These are phyloP conservation scores for Chlorops oryzae DNA, from an alignment of 1,140 invertebrate genomes.

Conservation along the genomic window DNA sequence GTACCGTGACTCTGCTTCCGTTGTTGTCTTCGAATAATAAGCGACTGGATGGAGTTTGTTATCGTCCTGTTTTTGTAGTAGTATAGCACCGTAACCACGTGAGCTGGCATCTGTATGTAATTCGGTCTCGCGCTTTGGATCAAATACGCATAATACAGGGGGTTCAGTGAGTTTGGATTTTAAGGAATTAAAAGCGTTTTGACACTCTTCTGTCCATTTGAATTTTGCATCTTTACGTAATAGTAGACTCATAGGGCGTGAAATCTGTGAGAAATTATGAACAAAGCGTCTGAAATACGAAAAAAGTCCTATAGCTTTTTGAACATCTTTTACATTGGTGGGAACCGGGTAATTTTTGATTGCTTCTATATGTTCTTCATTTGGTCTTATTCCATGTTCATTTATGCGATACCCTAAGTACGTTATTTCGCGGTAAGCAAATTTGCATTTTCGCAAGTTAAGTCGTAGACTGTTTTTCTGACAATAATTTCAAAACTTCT, in stretches of 20 bases:
- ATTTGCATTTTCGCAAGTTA: slow-evolving; percentile 15
- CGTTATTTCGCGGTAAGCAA: slow-evolving; percentile 21
- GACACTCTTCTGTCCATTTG: too few species aligned
- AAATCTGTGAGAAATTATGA: too few species aligned
- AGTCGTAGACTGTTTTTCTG: slow-evolving; percentile 19
- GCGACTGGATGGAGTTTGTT: slow-evolving; percentile 13
- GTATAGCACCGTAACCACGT: too few species aligned
- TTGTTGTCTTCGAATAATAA: slow-evolving; percentile 12
- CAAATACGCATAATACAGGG: too few species aligned
- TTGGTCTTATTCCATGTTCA: slow-evolving; percentile 37
- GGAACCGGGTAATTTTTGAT: slow-evolving; percentile 11
- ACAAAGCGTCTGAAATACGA: too few species aligned
- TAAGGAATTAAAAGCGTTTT: too few species aligned
- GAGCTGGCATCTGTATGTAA: too few species aligned
- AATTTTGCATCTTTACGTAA: too few species aligned
- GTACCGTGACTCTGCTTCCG: slow-evolving; percentile 15
- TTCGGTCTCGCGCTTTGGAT: too few species aligned
- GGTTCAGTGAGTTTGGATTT: too few species aligned
- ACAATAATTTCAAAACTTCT: slow-evolving; percentile 18
- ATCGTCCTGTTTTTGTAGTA: too few species aligned
- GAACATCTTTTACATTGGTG: slow-evolving; percentile 33
- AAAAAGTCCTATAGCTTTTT: slow-evolving; percentile 49
- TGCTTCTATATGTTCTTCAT: slow-evolving; percentile 25
- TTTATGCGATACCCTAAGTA: slow-evolving; percentile 18
- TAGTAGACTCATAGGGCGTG: too few species aligned